These are phyloP conservation scores for Diorhabda carinulata DNA, from an alignment of 1,140 invertebrate species.

Conservation along the genomic window DNA sequence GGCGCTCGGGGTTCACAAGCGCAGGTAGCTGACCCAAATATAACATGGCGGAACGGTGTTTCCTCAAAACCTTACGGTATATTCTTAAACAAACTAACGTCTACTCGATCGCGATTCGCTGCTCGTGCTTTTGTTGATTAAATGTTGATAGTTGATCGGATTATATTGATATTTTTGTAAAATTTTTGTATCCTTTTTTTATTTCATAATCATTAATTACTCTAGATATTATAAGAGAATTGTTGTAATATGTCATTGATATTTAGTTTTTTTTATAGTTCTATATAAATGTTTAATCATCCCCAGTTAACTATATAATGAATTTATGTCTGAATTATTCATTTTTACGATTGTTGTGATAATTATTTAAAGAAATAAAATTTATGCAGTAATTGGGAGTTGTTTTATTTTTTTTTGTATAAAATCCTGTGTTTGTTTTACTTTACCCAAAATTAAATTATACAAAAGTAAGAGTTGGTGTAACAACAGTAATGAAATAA, in stretches of 20 bases:
- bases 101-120: too few species aligned
- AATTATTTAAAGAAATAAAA: not conserved
- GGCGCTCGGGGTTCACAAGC: too few species aligned
- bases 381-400: not conserved
- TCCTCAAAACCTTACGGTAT: too few species aligned
- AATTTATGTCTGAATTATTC: not conserved
- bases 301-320: not conserved
- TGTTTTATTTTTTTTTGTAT: not conserved
- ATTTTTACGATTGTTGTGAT: not conserved
- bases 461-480: too few species aligned
- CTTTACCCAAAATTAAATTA: too few species aligned
- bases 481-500: too few species aligned
- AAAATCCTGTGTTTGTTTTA: not conserved
- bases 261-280: not conserved
- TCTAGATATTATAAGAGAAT: too few species aligned
- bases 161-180: conserved; percentile 1
- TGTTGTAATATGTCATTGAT: too few species aligned
- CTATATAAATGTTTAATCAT: not conserved
- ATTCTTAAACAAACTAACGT: too few species aligned
- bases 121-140: not conserved
- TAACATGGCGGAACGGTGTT: too few species aligned
- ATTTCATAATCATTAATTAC: not conserved
- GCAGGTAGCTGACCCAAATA: too few species aligned
- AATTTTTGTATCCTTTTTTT: conserved; percentile 3
- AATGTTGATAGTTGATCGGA: not conserved